Evolutionary conservation across 2,888 invertebrate species (phyloP).

Genomic region (Erebia ligea): DNA sequence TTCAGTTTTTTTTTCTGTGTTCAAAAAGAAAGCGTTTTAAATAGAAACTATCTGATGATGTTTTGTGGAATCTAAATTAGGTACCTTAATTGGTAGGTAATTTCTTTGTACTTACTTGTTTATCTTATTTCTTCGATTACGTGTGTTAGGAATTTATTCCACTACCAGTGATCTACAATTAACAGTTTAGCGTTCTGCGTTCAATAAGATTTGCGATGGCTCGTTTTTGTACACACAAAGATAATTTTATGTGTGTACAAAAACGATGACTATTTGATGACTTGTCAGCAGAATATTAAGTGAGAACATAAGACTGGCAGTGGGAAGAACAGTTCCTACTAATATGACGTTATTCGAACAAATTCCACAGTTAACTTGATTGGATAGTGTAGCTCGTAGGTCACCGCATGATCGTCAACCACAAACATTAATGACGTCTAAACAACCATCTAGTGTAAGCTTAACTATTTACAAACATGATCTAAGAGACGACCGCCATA

Average conservation of each 20-base stretch:
- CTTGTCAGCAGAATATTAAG: too few species aligned
- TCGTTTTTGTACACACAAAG: too few species aligned
- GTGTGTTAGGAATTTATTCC: background rate
- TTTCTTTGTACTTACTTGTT: background rate
- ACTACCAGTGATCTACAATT: too few species aligned
- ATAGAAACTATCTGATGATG: background rate
- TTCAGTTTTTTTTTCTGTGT: constrained; percentile 11
- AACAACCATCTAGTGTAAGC: constrained; percentile 69
- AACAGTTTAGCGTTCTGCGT: too few species aligned
- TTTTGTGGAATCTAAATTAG: background rate
- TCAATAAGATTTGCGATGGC: too few species aligned
- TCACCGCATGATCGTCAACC: constrained; percentile 36
- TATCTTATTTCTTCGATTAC: background rate
- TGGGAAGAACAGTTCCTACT: background rate
- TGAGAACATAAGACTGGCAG: background rate
- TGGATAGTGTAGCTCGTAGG: background rate
- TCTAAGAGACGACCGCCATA: constrained; percentile 18
- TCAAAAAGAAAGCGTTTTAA: constrained; percentile 22
- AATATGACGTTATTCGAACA: background rate
- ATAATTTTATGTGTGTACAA: too few species aligned
- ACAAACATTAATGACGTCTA: constrained; percentile 45
- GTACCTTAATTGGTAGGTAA: background rate
- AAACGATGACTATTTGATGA: too few species aligned
- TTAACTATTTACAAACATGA: constrained; percentile 79
- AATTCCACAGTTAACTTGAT: constrained; percentile 1